Conservation (phyloP, 2,113 vertebrate genomes). For the Lophochroa leadbeateri region DNA sequence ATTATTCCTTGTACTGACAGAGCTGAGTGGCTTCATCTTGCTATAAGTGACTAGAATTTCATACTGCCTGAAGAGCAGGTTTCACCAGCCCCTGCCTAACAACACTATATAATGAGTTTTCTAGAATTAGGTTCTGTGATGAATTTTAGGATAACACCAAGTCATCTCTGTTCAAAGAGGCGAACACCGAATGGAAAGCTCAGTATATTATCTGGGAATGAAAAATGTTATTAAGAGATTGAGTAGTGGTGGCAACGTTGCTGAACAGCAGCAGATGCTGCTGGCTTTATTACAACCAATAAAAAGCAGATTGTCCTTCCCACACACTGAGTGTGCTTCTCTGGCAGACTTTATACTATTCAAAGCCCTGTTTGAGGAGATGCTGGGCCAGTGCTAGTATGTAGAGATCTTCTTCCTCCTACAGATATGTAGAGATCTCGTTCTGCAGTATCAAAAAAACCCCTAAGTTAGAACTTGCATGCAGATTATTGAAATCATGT, state of each 20-base stretch:
- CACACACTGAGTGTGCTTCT: constrained; percentile 9
- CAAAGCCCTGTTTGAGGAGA: neutral
- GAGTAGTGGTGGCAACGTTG: neutral
- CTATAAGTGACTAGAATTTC: neutral
- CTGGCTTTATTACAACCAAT: constrained; percentile 38
- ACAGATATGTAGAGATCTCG: neutral
- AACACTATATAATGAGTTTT: neutral
- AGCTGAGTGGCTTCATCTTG: neutral
- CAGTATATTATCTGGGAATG: neutral
- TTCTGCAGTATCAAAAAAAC: neutral
- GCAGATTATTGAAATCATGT: neutral
- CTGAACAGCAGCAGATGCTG: constrained; percentile 20
- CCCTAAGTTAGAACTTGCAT: neutral
- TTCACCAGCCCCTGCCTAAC: neutral
- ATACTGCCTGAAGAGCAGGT: neutral
- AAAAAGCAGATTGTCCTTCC: constrained; percentile 28
- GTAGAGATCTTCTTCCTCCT: neutral
- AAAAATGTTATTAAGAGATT: neutral
- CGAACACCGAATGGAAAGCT: neutral
- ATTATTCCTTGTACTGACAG: neutral
- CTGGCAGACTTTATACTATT: neutral
- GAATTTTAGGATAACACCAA: neutral
- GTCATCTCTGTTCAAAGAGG: neutral
- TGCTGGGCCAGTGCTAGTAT: neutral
- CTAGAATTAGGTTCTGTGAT: neutral